Percentiles rank a stretch among this genome's conserved stretches.
Conservation (phyloP, 2,888 invertebrate genomes). For the Agapetus fuscipes region DNA sequence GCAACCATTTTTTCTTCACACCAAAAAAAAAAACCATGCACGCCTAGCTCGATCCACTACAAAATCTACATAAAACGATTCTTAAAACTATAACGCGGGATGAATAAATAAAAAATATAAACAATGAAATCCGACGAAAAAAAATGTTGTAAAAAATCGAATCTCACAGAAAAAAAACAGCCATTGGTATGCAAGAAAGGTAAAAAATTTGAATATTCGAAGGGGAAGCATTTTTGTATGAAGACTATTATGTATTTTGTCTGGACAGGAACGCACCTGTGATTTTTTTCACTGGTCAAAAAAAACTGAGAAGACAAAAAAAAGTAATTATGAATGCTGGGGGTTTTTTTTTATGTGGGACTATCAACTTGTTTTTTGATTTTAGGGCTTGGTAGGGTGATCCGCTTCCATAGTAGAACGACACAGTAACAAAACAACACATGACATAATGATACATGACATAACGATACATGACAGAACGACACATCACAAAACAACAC, state of each 20-base stretch:
- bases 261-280: conserved; percentile 14
- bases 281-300: conserved; percentile 17
- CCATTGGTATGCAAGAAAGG: background rate
- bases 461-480: too few species aligned
- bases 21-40: background rate
- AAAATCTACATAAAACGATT: too few species aligned
- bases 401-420: too few species aligned
- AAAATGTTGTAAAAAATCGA: conserved; percentile 4
- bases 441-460: too few species aligned
- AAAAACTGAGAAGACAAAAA: conserved; percentile 12
- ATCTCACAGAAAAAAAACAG: conserved; percentile 1
- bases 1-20: background rate
- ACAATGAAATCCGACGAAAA: conserved; percentile 10
- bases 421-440: too few species aligned
- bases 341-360: conserved; percentile 6
- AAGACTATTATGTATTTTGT: too few species aligned
- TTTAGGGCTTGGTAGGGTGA: too few species aligned
- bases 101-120: conserved; percentile 7
- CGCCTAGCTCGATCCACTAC: too few species aligned
- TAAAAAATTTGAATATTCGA: background rate
- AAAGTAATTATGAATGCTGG: conserved; percentile 20
- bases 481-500: too few species aligned
- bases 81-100: background rate
- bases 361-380: conserved; percentile 2
- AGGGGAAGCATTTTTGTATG: background rate